Evolutionary conservation across 2,113 vertebrate species (phyloP), one percentile per base, ranked within the genome.

Genomic region (Saccopteryx leptura): DNA sequence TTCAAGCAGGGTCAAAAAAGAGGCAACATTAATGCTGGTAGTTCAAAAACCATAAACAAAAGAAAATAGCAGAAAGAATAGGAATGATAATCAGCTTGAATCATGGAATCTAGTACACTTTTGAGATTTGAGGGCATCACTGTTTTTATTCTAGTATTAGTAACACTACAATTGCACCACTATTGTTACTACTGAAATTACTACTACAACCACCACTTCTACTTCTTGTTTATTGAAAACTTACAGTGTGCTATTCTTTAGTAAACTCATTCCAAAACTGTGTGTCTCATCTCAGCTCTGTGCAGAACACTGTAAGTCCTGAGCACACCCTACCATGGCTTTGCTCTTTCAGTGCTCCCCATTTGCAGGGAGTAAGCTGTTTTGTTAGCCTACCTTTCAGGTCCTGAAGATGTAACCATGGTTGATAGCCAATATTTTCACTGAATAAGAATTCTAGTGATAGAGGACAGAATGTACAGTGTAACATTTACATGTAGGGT

Each of bases 311-410:
- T 12, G 13, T 71, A 71, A 82, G 4, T 65, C 68, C 28, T 24
- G 2, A 52, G 9, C 1, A 39, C 0, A 58, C 4, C 12, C 7
- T 52, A n/a, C 54, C 1, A 28, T 1, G 18, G 19, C 12, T 80
- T 85, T 74, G 19, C 72, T 68, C 2, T 76, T 86, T 72, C 19
- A 28, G 7, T 24, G 26, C 9, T 88, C 63, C 75, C 21, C 5
- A 8, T 13, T 82, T 72, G 69, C 68, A 50, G 12, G 26, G 76
- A 74, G 39, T 46, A 86, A 69, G 4, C 24, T 58, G 14, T 52
- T 75, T 50, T 26, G 1, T 52, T 4, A 3, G 39, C 46, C 19
- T 39, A 9, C 24, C 17, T 61, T 56, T 88, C n/a, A 63, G 60
- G 11, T 69, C 46, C 63, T 66, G 10, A 76, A 82, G 48, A 60